Evolutionary conservation across 30 jellyfish, hydroid and myxozoan genomes (phyloP), one percentile per base, ranked within the genome.

Genomic region (Turritopsis rubra): DNA sequence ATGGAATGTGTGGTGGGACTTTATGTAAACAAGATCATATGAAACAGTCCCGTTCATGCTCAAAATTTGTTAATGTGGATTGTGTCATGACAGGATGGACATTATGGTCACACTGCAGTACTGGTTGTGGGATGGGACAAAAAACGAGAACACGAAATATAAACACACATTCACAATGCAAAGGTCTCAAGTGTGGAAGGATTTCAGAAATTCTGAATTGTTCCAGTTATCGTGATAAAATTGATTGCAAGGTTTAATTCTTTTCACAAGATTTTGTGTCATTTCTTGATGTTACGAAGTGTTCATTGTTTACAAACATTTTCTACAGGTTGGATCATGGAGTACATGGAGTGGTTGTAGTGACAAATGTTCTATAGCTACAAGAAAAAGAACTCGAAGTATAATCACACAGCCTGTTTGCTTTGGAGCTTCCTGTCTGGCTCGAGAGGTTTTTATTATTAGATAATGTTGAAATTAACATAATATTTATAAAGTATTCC

Each of bases 81-180:
- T 92, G 96, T 68, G 88, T 66, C 73, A 9, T 85, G 83, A 66
- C 96, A 29, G 52, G 92, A 20, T 92, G 98, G 98, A 71, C 96
- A 21, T 28, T 89, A 19, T 92, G 98, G 98, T 88, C 95, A 8
- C 54, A 26, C 1, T 92, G 98, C 83, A 82, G 87, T 71, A 77
- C 88, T 13, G 96, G 96, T 19, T 92, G 98, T 66, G 98, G 98
- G n/a, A 77, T 28, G 41, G 88, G 88, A 21, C 25, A 23, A 0
- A 90, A 84, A 73, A 86, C 80, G 70, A 78, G 98, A 52, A 54
- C 88, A 20, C 86, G 98, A 16, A 74, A 84, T 52, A 79, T 92
- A 21, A 80, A 88, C n/a, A 75, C 28, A 53, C 93, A 85, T 1
- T 85, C 95, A 26, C 71, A 89, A 19, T 73, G 89, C 22, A 75